Conservation (phyloP, 2,888 invertebrate species). For the Eristalinus sepulchralis region DNA sequence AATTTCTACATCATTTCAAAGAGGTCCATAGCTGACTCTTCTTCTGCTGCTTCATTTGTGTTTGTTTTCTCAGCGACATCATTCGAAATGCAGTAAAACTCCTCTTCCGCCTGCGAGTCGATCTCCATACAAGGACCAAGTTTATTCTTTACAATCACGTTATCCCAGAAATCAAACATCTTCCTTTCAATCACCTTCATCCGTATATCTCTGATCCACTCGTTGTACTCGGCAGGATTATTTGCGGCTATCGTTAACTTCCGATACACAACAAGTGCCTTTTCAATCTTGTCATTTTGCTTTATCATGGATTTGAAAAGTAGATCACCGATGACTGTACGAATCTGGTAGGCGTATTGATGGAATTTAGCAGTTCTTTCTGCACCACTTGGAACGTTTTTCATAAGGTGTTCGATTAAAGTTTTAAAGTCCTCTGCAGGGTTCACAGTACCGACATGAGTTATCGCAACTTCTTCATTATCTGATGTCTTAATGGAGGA, state of each 20-base stretch:
- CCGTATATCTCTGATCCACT: constrained; percentile 76
- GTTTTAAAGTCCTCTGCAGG: constrained; percentile 84
- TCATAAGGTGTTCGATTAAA: constrained; percentile 80
- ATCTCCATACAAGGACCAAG: constrained; percentile 76
- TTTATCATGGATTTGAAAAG: constrained; percentile 75
- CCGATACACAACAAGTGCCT: constrained; percentile 75
- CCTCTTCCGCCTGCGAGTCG: constrained; percentile 74
- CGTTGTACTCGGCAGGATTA: constrained; percentile 77
- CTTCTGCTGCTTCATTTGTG: constrained; percentile 58
- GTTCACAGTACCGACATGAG: constrained; percentile 83
- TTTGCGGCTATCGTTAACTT: constrained; percentile 75
- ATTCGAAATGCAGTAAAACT: constrained; percentile 73
- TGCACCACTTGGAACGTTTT: constrained; percentile 73
- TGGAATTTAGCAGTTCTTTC: constrained; percentile 76
- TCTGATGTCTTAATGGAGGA: constrained; percentile 18
- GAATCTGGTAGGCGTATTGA: constrained; percentile 75
- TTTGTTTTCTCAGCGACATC: constrained; percentile 28
- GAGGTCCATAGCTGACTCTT: constrained; percentile 68
- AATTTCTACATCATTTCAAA: constrained; percentile 66
- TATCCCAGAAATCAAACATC: constrained; percentile 76
- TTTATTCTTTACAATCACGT: constrained; percentile 75
- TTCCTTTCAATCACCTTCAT: constrained; percentile 71
- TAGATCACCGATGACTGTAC: constrained; percentile 76
- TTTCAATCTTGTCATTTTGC: constrained; percentile 75
- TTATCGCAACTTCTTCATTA: constrained; percentile 47